Evolutionary conservation across 2,113 vertebrate genomes (phyloP).

Genomic region (Stomatorhinus ivindoensis): DNA sequence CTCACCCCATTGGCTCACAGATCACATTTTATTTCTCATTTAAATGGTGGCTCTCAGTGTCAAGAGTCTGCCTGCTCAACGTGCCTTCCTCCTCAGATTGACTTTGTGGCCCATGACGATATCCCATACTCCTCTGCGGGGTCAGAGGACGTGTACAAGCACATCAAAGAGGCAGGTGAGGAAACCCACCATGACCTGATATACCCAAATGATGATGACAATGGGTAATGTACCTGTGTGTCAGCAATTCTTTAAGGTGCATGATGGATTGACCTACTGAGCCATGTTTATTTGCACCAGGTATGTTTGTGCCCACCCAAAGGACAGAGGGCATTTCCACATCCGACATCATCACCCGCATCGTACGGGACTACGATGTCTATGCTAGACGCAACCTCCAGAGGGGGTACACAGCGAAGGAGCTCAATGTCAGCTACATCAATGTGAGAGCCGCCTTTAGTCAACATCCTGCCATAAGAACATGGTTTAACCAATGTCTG

Average conservation of each 20-base stretch:
- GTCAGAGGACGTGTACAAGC: conserved; percentile 97
- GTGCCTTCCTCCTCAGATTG: conserved; percentile 70
- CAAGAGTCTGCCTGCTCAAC: background rate
- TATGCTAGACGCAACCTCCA: conserved; percentile 93
- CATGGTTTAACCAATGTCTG: background rate
- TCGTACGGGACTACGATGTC: conserved; percentile 91
- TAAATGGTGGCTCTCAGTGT: background rate
- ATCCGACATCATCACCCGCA: conserved; percentile 92
- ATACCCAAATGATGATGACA: background rate
- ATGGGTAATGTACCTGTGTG: background rate
- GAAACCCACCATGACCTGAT: background rate
- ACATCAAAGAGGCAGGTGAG: conserved; percentile 96
- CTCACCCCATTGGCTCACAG: background rate
- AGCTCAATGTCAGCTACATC: conserved; percentile 96
- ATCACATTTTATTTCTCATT: background rate
- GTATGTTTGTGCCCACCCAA: conserved; percentile 94
- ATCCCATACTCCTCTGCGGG: conserved; percentile 98
- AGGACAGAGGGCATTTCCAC: conserved; percentile 97
- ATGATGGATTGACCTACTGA: background rate
- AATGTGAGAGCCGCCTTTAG: conserved; percentile 67
- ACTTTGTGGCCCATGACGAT: conserved; percentile 97
- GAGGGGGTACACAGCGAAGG: conserved; percentile 92
- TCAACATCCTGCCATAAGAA: background rate
- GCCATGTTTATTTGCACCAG: conserved; percentile 46
- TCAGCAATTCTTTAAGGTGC: background rate